These are phyloP conservation scores for Phoenoteleia sp. DNA, from an alignment of 2,888 invertebrate genomes.

Conservation along the genomic window DNA sequence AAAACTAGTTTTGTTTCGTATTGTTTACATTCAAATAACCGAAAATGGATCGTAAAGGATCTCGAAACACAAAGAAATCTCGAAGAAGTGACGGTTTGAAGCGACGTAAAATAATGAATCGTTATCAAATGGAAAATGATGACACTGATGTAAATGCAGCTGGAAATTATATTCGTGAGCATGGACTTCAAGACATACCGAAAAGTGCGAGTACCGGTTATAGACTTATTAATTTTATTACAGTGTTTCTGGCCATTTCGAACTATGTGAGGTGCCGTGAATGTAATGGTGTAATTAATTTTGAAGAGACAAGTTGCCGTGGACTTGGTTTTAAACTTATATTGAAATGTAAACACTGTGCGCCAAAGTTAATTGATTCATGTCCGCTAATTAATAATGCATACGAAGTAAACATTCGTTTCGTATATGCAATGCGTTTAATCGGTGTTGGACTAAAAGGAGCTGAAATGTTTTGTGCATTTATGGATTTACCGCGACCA, in stretches of 20 bases:
- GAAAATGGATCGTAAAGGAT: constrained; percentile 6
- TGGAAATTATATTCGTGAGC: background rate
- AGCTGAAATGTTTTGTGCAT: constrained; percentile 66
- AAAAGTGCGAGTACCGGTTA: constrained; percentile 23
- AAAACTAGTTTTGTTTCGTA: background rate
- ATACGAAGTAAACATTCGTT: constrained; percentile 20
- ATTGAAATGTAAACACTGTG: constrained; percentile 18
- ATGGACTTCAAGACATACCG: constrained; percentile 13
- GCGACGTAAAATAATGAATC: constrained; percentile 9
- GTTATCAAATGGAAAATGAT: background rate
- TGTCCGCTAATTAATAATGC: constrained; percentile 15
- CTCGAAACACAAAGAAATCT: background rate
- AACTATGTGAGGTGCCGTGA: constrained; percentile 13
- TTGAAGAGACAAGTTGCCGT: constrained; percentile 6
- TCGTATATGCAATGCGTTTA: constrained; percentile 22
- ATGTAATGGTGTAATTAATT: constrained; percentile 2
- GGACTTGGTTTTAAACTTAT: constrained; percentile 18
- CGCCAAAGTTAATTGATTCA: constrained; percentile 10
- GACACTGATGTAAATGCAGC: background rate
- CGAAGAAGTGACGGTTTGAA: background rate
- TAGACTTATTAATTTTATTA: constrained; percentile 10
- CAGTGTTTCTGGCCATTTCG: constrained; percentile 14
- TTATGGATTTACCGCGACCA: constrained; percentile 70
- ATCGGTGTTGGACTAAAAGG: constrained; percentile 50
- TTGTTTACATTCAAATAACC: background rate